phyloP scores from a whole-genome alignment of 2,797 vertebrate species.

The Sebastes hubbsi region DNA sequence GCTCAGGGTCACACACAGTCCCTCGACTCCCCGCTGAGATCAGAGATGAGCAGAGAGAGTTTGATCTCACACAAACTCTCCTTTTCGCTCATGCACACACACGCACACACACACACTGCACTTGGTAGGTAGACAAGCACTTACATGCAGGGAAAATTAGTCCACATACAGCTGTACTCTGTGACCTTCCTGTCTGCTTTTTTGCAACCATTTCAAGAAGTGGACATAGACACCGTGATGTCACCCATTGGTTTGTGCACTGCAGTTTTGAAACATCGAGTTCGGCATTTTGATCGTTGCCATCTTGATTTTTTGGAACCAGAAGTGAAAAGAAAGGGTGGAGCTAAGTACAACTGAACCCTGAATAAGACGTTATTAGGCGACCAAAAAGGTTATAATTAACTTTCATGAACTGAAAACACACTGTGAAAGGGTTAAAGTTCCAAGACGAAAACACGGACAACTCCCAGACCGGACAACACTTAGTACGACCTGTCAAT shows the following conservation, averaged over 20 bases:
- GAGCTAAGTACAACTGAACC: not conserved
- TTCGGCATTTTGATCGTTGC: not conserved
- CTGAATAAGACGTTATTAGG: not conserved
- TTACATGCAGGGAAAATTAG: not conserved
- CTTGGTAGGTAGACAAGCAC: not conserved
- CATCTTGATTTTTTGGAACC: not conserved
- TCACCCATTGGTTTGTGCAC: not conserved
- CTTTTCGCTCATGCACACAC: not conserved
- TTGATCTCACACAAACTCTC: constrained; percentile 26
- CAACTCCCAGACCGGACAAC: no score
- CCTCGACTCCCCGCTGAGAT: constrained; percentile 37
- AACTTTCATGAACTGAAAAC: not conserved
- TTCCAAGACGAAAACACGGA: not conserved
- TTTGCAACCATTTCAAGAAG: not conserved
- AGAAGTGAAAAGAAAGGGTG: not conserved
- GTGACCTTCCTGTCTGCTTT: constrained; percentile 2
- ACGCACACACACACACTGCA: not conserved
- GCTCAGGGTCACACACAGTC: constrained; percentile 27
- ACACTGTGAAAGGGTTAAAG: not conserved
- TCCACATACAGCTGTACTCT: not conserved
- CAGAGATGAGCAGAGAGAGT: constrained; percentile 40
- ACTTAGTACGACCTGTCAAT: not conserved
- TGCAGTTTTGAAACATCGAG: not conserved
- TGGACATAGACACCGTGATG: not conserved
- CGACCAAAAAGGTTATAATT: not conserved